Conservation (phyloP, 2,113 vertebrate species). For the Blennius ocellaris region DNA sequence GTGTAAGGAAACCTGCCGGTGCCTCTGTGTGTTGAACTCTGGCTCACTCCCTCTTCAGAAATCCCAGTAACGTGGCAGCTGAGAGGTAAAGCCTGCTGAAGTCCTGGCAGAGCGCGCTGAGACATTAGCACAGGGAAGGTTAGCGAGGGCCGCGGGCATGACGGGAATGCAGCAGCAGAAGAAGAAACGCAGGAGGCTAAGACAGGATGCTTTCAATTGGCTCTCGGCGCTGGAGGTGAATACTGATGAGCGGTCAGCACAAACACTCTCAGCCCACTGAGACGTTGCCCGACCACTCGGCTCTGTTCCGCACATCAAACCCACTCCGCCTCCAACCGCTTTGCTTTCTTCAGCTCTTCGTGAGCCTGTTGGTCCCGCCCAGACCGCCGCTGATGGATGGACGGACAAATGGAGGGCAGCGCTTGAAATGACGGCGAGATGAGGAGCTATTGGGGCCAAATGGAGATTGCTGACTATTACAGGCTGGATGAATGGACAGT, state of each 20-base stretch:
- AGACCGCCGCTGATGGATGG: background rate
- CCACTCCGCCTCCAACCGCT: background rate
- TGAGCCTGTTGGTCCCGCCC: background rate
- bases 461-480: conserved; percentile 13
- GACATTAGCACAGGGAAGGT: conserved; percentile 39
- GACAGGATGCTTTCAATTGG: conserved; percentile 5
- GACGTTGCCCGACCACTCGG: background rate
- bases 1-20: background rate
- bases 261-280: conserved; percentile 1
- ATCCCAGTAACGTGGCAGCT: background rate
- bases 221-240: conserved; percentile 16
- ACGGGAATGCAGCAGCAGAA: conserved; percentile 8
- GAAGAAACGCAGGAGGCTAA: conserved; percentile 1
- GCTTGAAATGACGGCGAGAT: conserved; percentile 5
- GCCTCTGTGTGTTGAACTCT: conserved; percentile 6
- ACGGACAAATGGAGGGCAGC: background rate
- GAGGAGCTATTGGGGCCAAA: background rate
- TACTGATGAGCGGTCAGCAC: conserved; percentile 51
- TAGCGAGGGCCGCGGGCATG: conserved; percentile 7
- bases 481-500: conserved; percentile 10
- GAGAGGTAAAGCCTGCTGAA: conserved; percentile 18
- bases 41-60: background rate
- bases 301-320: conserved; percentile 4
- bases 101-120: conserved; percentile 13
- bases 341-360: background rate